Conservation (phyloP, 1,140 invertebrate species). For the Campoletis sonorensis region DNA sequence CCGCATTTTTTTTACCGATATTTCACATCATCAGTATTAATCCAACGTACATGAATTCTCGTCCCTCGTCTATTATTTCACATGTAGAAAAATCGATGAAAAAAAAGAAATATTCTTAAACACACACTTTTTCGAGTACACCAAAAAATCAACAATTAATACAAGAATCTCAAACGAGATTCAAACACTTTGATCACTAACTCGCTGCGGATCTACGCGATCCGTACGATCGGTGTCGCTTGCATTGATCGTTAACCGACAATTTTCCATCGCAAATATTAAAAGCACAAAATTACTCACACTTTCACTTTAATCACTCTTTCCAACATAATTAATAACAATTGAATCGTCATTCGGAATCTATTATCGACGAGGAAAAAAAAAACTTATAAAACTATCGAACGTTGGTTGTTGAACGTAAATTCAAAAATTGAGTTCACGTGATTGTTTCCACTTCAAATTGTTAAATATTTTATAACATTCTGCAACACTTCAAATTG, state of each 20-base stretch:
- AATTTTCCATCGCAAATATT: constrained; percentile 28
- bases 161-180: background rate
- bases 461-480: too few species aligned
- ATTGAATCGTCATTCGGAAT: constrained; percentile 1
- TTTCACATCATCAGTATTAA: constrained; percentile 60
- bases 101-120: background rate
- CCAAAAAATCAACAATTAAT: background rate
- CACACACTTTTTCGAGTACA: background rate
- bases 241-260: background rate
- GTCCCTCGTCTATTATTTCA: background rate
- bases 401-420: background rate
- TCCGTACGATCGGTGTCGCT: background rate
- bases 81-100: background rate
- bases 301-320: constrained; percentile 20
- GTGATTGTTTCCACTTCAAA: too few species aligned
- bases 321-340: constrained; percentile 5
- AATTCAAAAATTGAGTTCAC: background rate
- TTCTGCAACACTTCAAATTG: too few species aligned
- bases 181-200: constrained; percentile 18
- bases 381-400: background rate
- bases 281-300: background rate
- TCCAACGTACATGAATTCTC: background rate
- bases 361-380: background rate
- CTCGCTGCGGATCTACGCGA: background rate
- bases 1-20: constrained; percentile 65